Percentiles rank a stretch among this genome's conserved stretches.
These are phyloP conservation scores for Gambusia affinis DNA, from an alignment of 2,113 vertebrate genomes.

Conservation along the genomic window DNA sequence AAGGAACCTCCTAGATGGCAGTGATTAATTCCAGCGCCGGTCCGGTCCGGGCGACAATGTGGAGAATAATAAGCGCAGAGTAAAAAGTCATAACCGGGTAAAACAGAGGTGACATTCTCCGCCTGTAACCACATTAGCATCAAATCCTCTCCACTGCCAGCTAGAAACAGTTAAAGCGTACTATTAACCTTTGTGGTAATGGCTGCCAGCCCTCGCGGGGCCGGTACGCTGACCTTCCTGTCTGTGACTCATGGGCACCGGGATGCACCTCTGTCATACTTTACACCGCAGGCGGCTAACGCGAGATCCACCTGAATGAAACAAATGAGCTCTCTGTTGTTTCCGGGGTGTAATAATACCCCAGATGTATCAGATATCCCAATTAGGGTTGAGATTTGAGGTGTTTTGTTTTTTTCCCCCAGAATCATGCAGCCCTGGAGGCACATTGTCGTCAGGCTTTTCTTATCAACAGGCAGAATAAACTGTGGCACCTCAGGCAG, in stretches of 20 bases:
- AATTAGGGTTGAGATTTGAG: conserved; percentile 45
- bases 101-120: conserved; percentile 60
- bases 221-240: neutral
- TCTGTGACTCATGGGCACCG: neutral
- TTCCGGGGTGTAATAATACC: conserved; percentile 6
- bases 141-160: conserved; percentile 31
- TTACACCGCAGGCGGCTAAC: neutral
- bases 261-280: conserved; percentile 10
- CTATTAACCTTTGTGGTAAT: conserved; percentile 69
- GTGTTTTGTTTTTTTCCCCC: neutral
- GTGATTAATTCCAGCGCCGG: conserved; percentile 38
- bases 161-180: conserved; percentile 55
- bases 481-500: conserved; percentile 30
- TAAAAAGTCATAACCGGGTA: conserved; percentile 50
- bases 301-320: neutral
- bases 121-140: conserved; percentile 47
- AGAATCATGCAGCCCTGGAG: conserved; percentile 41
- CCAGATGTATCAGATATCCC: conserved; percentile 19
- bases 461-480: conserved; percentile 44
- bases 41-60: conserved; percentile 29
- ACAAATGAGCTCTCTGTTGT: conserved; percentile 18
- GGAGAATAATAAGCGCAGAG: conserved; percentile 37
- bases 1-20: conserved; percentile 4
- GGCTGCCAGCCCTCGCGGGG: conserved; percentile 12
- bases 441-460: conserved; percentile 38